Percentiles rank a stretch among this genome's conserved stretches.
Conservation (phyloP, 1,140 invertebrate species). For the Piezodorus guildinii region DNA sequence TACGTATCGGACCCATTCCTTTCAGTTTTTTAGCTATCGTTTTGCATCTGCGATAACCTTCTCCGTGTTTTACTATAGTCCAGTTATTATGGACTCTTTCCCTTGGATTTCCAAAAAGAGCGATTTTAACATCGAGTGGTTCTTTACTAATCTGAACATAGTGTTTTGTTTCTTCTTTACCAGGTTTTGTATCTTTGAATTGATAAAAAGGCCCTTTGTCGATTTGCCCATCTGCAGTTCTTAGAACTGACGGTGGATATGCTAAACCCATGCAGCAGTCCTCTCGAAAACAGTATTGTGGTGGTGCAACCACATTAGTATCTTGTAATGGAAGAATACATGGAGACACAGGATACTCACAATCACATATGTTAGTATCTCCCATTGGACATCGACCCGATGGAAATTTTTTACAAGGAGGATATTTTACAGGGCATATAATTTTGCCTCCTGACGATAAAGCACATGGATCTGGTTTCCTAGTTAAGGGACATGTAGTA, state of each 20-base stretch:
- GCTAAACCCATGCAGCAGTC: conserved; percentile 17
- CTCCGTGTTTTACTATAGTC: background rate
- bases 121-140: background rate
- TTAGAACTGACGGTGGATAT: background rate
- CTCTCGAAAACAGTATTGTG: conserved; percentile 16
- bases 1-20: background rate
- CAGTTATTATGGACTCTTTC: conserved; percentile 5
- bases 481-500: background rate
- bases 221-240: background rate
- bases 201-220: background rate
- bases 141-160: background rate
- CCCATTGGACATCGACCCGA: conserved; percentile 7
- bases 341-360: conserved; percentile 14
- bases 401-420: conserved; percentile 3
- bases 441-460: background rate
- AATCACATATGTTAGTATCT: conserved; percentile 3
- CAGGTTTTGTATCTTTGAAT: conserved; percentile 2
- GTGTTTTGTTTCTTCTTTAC: conserved; percentile 9
- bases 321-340: conserved; percentile 1
- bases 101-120: background rate
- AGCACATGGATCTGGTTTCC: conserved; percentile 5
- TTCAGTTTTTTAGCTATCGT: background rate
- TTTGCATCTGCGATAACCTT: background rate
- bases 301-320: background rate
- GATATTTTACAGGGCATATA: background rate